Percentiles rank a stretch among this genome's conserved stretches.
phyloP scores from a whole-genome alignment of 2,797 vertebrate genomes.

The Clarias fuscus region DNA sequence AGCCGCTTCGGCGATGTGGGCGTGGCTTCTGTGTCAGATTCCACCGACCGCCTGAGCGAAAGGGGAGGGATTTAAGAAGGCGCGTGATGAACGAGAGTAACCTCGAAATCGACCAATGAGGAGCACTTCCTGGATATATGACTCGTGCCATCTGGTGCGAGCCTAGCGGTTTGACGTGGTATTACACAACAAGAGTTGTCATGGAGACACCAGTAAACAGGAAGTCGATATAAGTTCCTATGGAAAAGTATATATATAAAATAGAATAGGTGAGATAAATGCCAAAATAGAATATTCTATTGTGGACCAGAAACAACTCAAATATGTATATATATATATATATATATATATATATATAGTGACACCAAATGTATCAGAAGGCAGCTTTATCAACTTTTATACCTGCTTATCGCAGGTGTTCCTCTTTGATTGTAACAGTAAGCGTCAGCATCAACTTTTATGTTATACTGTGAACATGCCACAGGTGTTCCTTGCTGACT shows the following conservation, averaged over 20 bases:
- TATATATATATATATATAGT: too few relatives aligned
- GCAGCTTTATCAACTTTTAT: too few relatives aligned
- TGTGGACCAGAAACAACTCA: too few relatives aligned
- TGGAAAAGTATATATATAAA: neutral
- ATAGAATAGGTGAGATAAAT: neutral
- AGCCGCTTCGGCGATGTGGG: neutral
- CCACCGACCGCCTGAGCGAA: neutral
- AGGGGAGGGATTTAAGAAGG: constrained; percentile 44
- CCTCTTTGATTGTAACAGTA: too few relatives aligned
- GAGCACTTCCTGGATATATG: neutral
- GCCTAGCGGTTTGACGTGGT: neutral
- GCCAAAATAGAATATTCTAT: neutral
- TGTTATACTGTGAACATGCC: too few relatives aligned
- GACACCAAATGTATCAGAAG: too few relatives aligned
- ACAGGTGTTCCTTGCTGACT: too few relatives aligned
- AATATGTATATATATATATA: too few relatives aligned
- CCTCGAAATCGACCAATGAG: constrained; percentile 20
- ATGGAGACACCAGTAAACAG: constrained; percentile 9
- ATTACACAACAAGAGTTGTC: neutral
- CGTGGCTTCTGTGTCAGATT: neutral
- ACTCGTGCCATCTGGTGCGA: neutral
- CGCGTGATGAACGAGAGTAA: constrained; percentile 51
- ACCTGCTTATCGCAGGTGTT: too few relatives aligned
- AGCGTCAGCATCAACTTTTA: too few relatives aligned
- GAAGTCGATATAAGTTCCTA: neutral